phyloP scores from a whole-genome alignment of 1,140 invertebrate genomes.

The Carposina sasakii region DNA sequence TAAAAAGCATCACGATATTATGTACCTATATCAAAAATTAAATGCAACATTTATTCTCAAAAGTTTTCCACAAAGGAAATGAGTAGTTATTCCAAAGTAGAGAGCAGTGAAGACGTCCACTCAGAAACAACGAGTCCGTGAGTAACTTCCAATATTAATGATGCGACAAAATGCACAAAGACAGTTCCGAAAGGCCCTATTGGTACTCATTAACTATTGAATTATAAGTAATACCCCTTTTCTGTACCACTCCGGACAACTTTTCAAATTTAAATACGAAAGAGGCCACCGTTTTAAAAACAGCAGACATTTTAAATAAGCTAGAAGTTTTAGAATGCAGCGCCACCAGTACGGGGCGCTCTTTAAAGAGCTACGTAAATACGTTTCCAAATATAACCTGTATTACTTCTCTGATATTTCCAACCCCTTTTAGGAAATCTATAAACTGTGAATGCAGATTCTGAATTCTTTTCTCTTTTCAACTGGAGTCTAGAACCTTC shows the following conservation, averaged over 20 bases:
- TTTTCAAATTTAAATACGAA: constrained; percentile 66
- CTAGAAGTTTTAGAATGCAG: constrained; percentile 26
- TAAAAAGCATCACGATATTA: no score
- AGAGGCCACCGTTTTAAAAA: constrained; percentile 47
- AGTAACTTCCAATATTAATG: constrained; percentile 69
- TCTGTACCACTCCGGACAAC: constrained; percentile 46
- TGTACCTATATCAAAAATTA: no score
- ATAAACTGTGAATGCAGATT: no score
- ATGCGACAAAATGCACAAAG: constrained; percentile 63
- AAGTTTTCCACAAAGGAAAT: constrained; percentile 63
- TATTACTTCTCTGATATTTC: no score
- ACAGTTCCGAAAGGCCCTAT: constrained; percentile 62
- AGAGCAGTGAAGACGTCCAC: constrained; percentile 57
- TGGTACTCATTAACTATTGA: constrained; percentile 71
- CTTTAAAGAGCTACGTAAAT: no score
- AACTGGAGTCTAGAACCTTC: no score
- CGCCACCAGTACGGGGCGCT: no score
- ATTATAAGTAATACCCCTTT: constrained; percentile 70
- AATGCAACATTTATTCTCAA: constrained; percentile 30
- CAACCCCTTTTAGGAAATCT: no score
- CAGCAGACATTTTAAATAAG: constrained; percentile 19
- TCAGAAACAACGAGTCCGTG: constrained; percentile 59
- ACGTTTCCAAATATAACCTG: no score
- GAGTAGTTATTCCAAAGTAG: constrained; percentile 57
- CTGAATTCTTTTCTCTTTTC: no score